Conservation (phyloP, 2,888 invertebrate genomes). For the Tyria jacobaeae region DNA sequence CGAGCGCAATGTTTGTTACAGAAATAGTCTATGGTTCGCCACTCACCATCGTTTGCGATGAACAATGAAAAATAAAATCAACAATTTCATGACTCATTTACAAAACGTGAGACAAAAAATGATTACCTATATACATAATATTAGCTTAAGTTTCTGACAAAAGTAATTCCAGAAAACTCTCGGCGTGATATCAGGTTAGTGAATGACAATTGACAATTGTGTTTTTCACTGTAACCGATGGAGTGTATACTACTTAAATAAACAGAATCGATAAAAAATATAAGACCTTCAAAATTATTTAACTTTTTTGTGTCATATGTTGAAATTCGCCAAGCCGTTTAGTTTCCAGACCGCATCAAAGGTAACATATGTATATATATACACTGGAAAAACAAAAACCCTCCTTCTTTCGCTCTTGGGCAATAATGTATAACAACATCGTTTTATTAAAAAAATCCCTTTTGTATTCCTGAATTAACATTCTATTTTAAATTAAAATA, state of each 20-base stretch:
- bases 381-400: too few relatives aligned
- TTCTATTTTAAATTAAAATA: background rate
- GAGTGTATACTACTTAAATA: background rate
- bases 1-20: slow-evolving; percentile 59
- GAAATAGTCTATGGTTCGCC: slow-evolving; percentile 58
- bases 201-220: background rate
- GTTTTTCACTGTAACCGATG: background rate
- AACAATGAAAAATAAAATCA: slow-evolving; percentile 39
- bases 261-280: too few relatives aligned
- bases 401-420: too few relatives aligned
- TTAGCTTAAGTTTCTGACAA: background rate
- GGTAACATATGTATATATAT: too few relatives aligned
- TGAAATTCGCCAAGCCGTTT: too few relatives aligned
- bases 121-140: background rate
- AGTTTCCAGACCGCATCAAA: too few relatives aligned
- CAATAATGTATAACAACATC: too few relatives aligned
- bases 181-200: background rate
- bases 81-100: slow-evolving; percentile 39
- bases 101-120: background rate
- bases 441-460: too few relatives aligned
- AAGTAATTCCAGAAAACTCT: background rate
- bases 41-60: slow-evolving; percentile 55
- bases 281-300: too few relatives aligned
- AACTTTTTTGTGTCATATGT: too few relatives aligned
- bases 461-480: background rate